A percentile compares a stretch with the other conserved stretches of the same genome.
phyloP scores from a whole-genome alignment of 2,888 invertebrate species.

The Drosophila anomalata region DNA sequence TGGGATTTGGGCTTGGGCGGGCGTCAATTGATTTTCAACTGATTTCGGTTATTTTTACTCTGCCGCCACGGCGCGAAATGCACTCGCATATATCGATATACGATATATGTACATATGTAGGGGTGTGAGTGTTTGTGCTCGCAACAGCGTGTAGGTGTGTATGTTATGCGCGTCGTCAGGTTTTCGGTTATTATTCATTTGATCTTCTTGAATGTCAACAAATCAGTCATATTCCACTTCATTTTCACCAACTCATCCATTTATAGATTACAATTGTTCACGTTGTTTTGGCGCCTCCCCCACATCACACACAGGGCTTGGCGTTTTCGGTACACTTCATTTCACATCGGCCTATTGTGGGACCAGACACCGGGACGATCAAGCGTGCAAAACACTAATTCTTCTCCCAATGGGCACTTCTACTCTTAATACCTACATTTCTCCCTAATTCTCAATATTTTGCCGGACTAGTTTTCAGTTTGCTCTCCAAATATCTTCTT shows the following conservation, averaged over 20 bases:
- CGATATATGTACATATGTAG: slow-evolving; percentile 18
- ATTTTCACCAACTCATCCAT: neutral
- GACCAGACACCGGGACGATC: neutral
- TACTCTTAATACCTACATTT: slow-evolving; percentile 49
- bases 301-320: slow-evolving; percentile 25
- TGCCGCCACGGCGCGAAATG: slow-evolving; percentile 59
- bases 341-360: neutral
- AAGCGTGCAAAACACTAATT: neutral
- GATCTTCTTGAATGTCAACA: neutral
- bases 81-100: slow-evolving; percentile 40
- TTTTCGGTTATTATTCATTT: slow-evolving; percentile 36
- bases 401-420: slow-evolving; percentile 4
- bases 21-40: slow-evolving; percentile 71
- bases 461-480: slow-evolving; percentile 62
- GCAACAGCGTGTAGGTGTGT: slow-evolving; percentile 15
- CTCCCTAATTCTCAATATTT: slow-evolving; percentile 57
- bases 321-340: slow-evolving; percentile 11
- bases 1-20: neutral
- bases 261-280: slow-evolving; percentile 4
- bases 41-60: slow-evolving; percentile 41
- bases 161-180: slow-evolving; percentile 37
- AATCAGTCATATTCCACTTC: neutral
- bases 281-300: slow-evolving; percentile 25
- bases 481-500: slow-evolving; percentile 4
- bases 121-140: slow-evolving; percentile 21